Evolutionary conservation across 2,888 invertebrate species (phyloP), one percentile per base, ranked within the genome.

Genomic region (Pollenia griseotomentosa): DNA sequence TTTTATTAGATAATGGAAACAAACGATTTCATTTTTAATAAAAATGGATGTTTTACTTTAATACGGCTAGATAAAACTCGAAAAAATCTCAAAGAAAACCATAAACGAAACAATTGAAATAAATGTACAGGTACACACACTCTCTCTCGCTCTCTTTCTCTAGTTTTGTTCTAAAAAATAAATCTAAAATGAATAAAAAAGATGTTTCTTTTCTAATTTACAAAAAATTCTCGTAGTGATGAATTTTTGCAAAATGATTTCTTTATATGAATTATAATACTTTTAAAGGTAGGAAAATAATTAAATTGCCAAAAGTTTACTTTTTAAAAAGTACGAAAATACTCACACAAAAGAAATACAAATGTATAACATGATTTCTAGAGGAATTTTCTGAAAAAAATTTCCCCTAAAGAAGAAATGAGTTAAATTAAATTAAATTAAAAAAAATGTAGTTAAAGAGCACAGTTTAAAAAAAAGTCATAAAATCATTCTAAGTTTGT

Each of bases 61-160:
- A 82, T 53, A 74, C 63, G 81, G 84, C 87, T 87, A 70, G 81
- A 83, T 61, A 71, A 42, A 77, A 81, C 80, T 86, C 83, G 12
- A 51, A 61, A 51, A 78, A 87, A 83, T 68, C 68, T 78, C 61
- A 68, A 46, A 82, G 70, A 75, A 65, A 74, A 40, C 12, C 33
- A 40, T 61, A 10, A 74, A 40, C 16, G n/a, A 53, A 55, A 51
- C 59, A 51, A 46, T 68, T 33, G 19, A 33, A 85, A 59, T 74
- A 74, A 68, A 59, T 65, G 46, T 53, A 46, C 57, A 86, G 59
- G 65, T 84, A 83, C 81, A 81, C 48, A 55, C 68, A 61, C 75
- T 53, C 80, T 73, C 78, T 14, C 42, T 71, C 11, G 51, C 46
- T 16, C 33, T 66, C 4, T 23, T 40, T 40, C 12, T 74, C 51